Evolutionary conservation across 2,797 vertebrate genomes (phyloP).

Genomic region (Cichlasoma orientale): DNA sequence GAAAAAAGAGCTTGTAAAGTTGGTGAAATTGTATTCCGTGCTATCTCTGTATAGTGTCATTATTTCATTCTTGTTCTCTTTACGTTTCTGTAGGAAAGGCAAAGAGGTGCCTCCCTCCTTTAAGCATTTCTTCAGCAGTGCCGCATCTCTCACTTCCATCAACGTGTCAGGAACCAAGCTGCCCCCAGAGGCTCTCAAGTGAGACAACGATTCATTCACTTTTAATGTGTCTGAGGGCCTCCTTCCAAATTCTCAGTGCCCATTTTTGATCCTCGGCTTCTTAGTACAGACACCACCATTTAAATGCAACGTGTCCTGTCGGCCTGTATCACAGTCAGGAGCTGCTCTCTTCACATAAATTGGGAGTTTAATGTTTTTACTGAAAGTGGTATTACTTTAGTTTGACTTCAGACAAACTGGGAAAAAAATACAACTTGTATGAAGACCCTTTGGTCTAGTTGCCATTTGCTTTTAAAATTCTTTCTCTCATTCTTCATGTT

Average conservation of each 20-base stretch:
- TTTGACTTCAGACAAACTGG: neutral
- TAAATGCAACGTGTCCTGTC: neutral
- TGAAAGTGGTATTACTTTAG: neutral
- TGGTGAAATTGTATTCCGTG: neutral
- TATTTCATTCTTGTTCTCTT: neutral
- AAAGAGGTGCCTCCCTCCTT: slow-evolving; percentile 95
- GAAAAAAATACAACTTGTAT: neutral
- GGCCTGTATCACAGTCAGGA: neutral
- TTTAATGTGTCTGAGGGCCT: slow-evolving; percentile 35
- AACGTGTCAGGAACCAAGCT: slow-evolving; percentile 96
- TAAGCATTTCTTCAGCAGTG: slow-evolving; percentile 97
- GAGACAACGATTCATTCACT: slow-evolving; percentile 68
- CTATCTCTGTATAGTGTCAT: neutral
- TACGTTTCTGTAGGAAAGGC: slow-evolving; percentile 85
- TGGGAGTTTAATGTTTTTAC: neutral
- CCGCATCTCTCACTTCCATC: slow-evolving; percentile 88
- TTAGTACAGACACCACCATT: neutral
- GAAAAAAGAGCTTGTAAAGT: neutral
- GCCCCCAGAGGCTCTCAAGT: slow-evolving; percentile 94
- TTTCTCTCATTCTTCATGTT: neutral
- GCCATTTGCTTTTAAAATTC: neutral
- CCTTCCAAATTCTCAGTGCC: neutral
- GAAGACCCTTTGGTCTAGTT: neutral
- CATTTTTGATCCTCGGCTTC: neutral
- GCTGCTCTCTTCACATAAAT: neutral